Base-by-base conservation (phyloP, 1,140 invertebrate species). In the Argopecten irradians region DNA sequence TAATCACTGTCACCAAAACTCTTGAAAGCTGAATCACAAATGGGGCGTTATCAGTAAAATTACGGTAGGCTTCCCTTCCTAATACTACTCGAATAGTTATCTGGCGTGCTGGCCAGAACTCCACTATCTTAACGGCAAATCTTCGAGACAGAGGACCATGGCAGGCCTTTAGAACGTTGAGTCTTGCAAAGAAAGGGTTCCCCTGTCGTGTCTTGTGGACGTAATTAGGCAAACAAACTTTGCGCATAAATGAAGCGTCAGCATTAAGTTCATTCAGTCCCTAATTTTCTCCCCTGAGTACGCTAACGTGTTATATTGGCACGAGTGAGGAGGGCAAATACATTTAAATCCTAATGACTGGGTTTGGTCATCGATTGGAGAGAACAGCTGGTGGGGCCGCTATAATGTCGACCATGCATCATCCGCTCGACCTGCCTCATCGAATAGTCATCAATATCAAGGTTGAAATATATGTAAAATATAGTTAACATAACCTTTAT, bases 211-310 rank as follows among this genome's bases (percentile, higher is more conserved):
- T 71, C 55, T 71, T 71, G 55, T 28, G 55, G 55, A 71, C 55
- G 55, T n/a, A 71, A 71, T 71, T 71, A 71, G 55, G 55, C 55
- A 71, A 71, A 71, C 55, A 71, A 71, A 71, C 55, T 71, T 71
- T 71, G 55, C 55, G 55, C 55, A 71, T 71, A 71, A 71, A 71
- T 71, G 55, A 71, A 71, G 55, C 55, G 55, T 28, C 55, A 71
- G 55, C 55, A 71, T 71, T 71, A 71, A 71, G 55, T 28, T 71
- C 55, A 71, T 71, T 71, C 55, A 71, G 55, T n/a, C 55, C 55
- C 55, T 71, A 71, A 71, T 71, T 71, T 28, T 71, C 55, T 71
- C 55, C 55, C 55, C 14, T 28, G 55, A 71, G 55, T 71, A 71
- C 55, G 55, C 55, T 71, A 71, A 71, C 55, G 55, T 71, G 55